Base-by-base conservation (phyloP, 2,888 invertebrate species). In the Torymus tubicola region DNA sequence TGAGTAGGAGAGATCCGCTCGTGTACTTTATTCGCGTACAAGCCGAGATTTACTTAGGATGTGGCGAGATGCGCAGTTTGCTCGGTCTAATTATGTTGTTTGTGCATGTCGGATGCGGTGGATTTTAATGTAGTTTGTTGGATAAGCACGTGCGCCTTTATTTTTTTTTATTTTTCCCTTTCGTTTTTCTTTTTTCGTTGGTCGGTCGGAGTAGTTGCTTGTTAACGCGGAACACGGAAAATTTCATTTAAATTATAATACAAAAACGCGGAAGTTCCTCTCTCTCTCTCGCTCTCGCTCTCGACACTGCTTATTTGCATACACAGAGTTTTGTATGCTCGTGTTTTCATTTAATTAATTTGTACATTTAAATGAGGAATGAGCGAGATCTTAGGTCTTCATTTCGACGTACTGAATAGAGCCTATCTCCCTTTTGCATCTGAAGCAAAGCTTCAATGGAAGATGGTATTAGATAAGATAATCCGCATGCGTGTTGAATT, bases 81-180 rank as follows among this genome's bases (percentile, higher is more conserved):
- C 75, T 80, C 71, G 65, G 65, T 75, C 31, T 50, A 75, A 70
- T 65, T 75, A 69, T 68, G 2, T 42, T 11, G 21, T 13, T 74
- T 31, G 50, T 55, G 14, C 12, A 42, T 42, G 42, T 42, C 42
- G 42, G 42, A 42, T 42, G 42, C 42, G 42, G 42, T 42, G 42
- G 2, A 2, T 42, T 5, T 16, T 18, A 13, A 16, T 31, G 4
- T 31, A 42, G 57, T 16, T 55, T 68, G 5, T 68, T 57, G 31
- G 42, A 57, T 16, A n/a, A 31, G 2, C 12, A 16, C 13, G 24
- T 8, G 14, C 14, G 52, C 57, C 16, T 57, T 42, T 8, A 16
- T 58, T 21, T 50, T 21, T 14, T 72, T 21, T 72, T n/a, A n/a
- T n/a, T 61, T 53, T 4, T 8, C 42, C 10, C 8, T 18, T 12